Percentiles rank a stretch among this genome's conserved stretches.
Conservation (phyloP, 2,888 invertebrate genomes). For the Sericinus montela region DNA sequence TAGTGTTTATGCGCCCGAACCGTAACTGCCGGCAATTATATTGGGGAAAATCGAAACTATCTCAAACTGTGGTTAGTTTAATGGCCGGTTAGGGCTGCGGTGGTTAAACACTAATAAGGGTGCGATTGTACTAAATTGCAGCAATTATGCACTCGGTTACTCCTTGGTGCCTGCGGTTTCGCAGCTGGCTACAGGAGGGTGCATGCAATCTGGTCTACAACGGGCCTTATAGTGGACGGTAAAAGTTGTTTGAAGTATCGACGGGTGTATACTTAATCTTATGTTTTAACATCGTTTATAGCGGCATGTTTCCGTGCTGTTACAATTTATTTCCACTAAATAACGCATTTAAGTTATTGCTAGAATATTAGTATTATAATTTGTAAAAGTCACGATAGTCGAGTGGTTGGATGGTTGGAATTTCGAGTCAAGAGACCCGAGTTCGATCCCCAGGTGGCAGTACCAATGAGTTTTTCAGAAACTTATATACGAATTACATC, state of each 20-base stretch:
- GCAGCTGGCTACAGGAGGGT: neutral
- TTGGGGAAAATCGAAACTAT: conserved; percentile 3
- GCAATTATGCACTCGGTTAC: conserved; percentile 23
- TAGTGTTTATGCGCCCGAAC: neutral
- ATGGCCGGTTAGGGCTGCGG: conserved; percentile 22
- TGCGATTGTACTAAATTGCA: conserved; percentile 26
- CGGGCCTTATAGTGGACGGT: neutral
- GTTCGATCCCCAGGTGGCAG: too few relatives aligned
- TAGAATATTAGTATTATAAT: too few relatives aligned
- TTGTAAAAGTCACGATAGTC: too few relatives aligned
- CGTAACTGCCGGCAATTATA: neutral
- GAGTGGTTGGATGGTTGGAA: too few relatives aligned
- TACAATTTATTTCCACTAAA: too few relatives aligned
- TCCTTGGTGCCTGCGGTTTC: conserved; percentile 5
- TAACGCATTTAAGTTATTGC: too few relatives aligned
- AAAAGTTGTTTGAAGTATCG: neutral
- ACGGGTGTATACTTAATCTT: neutral
- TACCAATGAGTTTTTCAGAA: too few relatives aligned
- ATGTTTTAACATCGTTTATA: neutral
- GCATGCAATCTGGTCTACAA: neutral
- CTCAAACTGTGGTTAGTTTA: conserved; percentile 18
- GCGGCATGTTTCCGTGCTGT: too few relatives aligned
- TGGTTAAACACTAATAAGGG: conserved; percentile 27
- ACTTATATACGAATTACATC: too few relatives aligned
- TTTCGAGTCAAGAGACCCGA: too few relatives aligned